Percentiles rank a stretch among this genome's conserved stretches.
Evolutionary conservation across 1,140 invertebrate species (phyloP).

Genomic region (Aphelenchoides besseyi): DNA sequence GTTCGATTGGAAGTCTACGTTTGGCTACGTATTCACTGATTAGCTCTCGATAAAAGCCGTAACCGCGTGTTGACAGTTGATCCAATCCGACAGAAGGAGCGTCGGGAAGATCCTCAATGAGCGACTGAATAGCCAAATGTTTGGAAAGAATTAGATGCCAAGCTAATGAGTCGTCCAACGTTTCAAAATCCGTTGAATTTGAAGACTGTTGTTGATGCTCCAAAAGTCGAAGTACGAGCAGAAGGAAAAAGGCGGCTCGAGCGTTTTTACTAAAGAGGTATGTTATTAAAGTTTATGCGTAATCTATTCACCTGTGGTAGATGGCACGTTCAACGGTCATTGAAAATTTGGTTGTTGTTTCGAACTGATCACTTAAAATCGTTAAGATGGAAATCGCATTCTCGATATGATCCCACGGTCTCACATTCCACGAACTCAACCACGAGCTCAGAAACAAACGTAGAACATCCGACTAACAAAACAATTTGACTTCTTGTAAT

Average conservation of each 20-base stretch:
- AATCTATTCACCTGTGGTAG: background rate
- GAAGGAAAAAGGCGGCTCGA: background rate
- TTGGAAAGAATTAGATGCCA: constrained; percentile 17
- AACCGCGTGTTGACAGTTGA: constrained; percentile 25
- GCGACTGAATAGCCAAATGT: constrained; percentile 30
- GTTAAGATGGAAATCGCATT: background rate
- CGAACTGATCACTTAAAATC: background rate
- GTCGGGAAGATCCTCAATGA: background rate
- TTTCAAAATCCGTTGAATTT: constrained; percentile 7
- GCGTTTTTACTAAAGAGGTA: constrained; percentile 7
- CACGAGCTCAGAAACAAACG: constrained; percentile 1
- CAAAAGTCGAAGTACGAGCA: background rate
- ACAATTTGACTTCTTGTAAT: too few species aligned
- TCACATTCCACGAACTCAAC: constrained; percentile 3
- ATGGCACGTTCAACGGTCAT: background rate
- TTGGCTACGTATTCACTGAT: background rate
- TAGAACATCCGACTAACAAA: background rate
- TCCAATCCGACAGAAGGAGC: background rate
- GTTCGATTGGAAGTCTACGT: background rate
- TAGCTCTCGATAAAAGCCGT: constrained; percentile 44
- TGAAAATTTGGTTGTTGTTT: background rate
- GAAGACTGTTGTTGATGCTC: background rate
- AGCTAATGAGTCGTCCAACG: constrained; percentile 16
- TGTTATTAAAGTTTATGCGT: background rate
- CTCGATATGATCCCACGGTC: constrained; percentile 3